Conservation (phyloP, 2,797 vertebrate genomes). For the Notamacropus eugenii region DNA sequence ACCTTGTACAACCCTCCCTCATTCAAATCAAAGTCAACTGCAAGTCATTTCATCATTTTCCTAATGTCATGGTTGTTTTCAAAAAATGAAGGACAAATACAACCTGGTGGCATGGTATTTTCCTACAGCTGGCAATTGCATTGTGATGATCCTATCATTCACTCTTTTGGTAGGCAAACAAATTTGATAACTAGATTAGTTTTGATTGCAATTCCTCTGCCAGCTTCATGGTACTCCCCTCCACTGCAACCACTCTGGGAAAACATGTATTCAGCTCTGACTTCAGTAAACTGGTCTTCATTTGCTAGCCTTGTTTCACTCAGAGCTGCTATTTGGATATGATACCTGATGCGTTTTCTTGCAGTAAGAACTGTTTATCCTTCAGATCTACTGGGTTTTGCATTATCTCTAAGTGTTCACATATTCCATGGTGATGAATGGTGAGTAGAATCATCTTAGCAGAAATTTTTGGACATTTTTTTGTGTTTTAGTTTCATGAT, state of each 20-base stretch:
- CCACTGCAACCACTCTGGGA: not conserved
- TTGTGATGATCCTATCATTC: not conserved
- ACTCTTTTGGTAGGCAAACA: not conserved
- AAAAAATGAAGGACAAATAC: too few relatives aligned
- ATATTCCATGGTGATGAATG: not conserved
- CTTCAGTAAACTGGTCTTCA: not conserved
- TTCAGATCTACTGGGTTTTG: not conserved
- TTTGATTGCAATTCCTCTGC: not conserved
- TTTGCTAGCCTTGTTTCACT: not conserved
- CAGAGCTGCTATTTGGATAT: not conserved
- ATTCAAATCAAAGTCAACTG: too few relatives aligned
- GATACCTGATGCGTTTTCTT: not conserved
- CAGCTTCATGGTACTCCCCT: not conserved
- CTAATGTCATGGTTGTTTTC: too few relatives aligned
- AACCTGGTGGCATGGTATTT: not conserved
- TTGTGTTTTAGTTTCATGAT: not conserved
- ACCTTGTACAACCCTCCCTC: too few relatives aligned
- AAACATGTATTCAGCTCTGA: not conserved
- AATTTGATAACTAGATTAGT: not conserved
- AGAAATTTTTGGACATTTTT: not conserved
- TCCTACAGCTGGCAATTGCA: not conserved
- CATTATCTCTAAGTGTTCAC: not conserved
- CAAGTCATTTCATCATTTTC: too few relatives aligned
- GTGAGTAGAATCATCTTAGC: not conserved
- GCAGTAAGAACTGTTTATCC: not conserved